A percentile compares a stretch with the other conserved stretches of the same genome.
These are phyloP conservation scores for Eidolon dupreanum DNA, from an alignment of 2,797 vertebrate genomes.

Conservation along the genomic window DNA sequence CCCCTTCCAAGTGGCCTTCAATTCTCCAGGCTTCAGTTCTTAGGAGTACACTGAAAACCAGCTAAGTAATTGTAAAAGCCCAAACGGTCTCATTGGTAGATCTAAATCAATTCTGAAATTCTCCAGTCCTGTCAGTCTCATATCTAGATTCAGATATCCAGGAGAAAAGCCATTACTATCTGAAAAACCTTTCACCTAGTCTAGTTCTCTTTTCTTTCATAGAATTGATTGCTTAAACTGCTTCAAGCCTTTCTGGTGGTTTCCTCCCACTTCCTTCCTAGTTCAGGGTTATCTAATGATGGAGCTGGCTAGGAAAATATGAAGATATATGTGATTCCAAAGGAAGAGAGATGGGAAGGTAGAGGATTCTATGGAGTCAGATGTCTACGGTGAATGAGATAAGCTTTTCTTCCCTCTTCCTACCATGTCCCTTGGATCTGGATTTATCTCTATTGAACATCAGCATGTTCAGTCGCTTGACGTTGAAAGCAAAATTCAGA, in stretches of 20 bases:
- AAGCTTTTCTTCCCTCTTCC: neutral
- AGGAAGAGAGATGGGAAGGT: neutral
- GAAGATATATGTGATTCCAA: slow-evolving; percentile 39
- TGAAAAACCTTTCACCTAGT: neutral
- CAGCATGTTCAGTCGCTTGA: neutral
- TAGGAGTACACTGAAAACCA: neutral
- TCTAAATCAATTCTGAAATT: neutral
- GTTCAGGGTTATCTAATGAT: slow-evolving; percentile 32
- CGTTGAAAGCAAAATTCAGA: neutral
- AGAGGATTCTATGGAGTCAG: neutral
- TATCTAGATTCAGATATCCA: neutral
- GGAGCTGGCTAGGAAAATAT: neutral
- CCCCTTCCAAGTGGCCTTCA: slow-evolving; percentile 2
- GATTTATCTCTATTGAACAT: neutral
- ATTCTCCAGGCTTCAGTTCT: neutral
- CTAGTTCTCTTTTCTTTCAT: slow-evolving; percentile 17
- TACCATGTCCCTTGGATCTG: neutral
- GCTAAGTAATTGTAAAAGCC: neutral
- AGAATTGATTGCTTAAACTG: neutral
- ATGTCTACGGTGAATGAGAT: neutral
- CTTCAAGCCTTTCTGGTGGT: neutral
- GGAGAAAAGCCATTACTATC: neutral
- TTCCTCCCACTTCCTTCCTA: slow-evolving; percentile 60
- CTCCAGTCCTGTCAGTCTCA: neutral
- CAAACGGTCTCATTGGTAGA: neutral